Evolutionary conservation across 2,888 invertebrate species (phyloP), one percentile per base, ranked within the genome.

Genomic region (Tetragonula carbonaria): DNA sequence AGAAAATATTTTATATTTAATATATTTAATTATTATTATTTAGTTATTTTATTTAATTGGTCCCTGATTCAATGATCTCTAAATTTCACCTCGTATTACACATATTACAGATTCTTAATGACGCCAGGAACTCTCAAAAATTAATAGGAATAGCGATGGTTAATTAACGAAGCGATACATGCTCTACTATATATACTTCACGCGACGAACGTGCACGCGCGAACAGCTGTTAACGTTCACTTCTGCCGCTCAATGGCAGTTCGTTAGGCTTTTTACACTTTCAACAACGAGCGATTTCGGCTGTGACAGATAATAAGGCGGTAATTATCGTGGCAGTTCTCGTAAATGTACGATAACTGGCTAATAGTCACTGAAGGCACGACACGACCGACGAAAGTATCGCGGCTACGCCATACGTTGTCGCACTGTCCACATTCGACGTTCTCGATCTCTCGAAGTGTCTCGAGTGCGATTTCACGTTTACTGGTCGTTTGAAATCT

Each of bases 261-360:
- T 23, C 18, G n/a, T 66, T n/a, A 51, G 6, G 50, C 16, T 23
- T 59, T 4, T 16, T 33, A 13, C 38, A 57, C 53, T 11, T 50
- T 66, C 16, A 3, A 28, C 16, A 2, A n/a, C 33, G 13, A 4
- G 23, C 21, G 6, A 38, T 14, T 65, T 21, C 11, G 21, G 13
- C 18, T 14, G 45, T 13, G 18, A 23, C 57, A 57, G 28, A 45
- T 28, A 11, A 11, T 45, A 28, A 63, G 18, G 33, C 8, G 45
- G 38, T 74, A 68, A 78, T 78, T 72, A 78, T 53, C 62, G 33
- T 18, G 21, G 4, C 38, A 45, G 71, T 70, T 50, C 63, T 67
- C 71, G 85, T 63, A 75, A 78, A 85, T 62, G 67, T 77, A 21
- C 59, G 72, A 84, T 72, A 77, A 85, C 85, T 85, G 23, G 65